These are phyloP conservation scores for Glossosoma conforme DNA, from an alignment of 1,140 invertebrate species.

Conservation along the genomic window DNA sequence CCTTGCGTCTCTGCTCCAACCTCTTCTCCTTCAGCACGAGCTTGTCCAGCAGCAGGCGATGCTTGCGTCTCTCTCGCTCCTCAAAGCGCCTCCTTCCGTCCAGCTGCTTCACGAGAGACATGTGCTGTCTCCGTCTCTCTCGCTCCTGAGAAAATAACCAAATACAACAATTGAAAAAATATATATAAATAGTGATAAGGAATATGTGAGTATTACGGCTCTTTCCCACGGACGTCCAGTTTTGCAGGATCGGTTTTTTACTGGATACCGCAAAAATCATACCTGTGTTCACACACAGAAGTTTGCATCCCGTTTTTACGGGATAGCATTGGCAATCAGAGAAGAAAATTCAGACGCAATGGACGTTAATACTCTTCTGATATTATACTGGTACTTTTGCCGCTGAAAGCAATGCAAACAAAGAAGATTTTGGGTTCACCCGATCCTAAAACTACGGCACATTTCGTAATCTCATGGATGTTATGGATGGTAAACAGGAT, in stretches of 20 bases:
- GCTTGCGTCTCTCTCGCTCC: constrained; percentile 78
- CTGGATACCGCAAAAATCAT: too few relatives aligned
- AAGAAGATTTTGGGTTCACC: too few relatives aligned
- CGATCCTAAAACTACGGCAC: too few relatives aligned
- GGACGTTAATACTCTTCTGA: too few relatives aligned
- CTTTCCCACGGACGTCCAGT: background rate
- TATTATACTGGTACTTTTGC: too few relatives aligned
- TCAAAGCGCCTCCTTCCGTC: constrained; percentile 82
- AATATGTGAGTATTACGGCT: background rate
- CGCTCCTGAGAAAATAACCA: constrained; percentile 64
- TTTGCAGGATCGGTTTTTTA: background rate
- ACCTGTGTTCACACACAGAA: too few relatives aligned
- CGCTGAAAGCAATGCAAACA: too few relatives aligned
- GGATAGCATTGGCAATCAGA: too few relatives aligned
- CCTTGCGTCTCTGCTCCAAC: constrained; percentile 74
- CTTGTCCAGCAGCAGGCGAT: constrained; percentile 66
- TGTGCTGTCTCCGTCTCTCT: constrained; percentile 85
- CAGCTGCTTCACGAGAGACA: constrained; percentile 79
- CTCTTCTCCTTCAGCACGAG: constrained; percentile 76
- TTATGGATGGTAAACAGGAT: too few relatives aligned
- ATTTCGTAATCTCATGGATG: too few relatives aligned
- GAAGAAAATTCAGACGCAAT: too few relatives aligned
- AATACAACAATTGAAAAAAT: background rate
- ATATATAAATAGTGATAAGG: background rate
- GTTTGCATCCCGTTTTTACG: too few relatives aligned